A percentile compares a stretch with the other conserved stretches of the same genome.
phyloP scores from a whole-genome alignment of 2,113 vertebrate species.

The Psilopogon haemacephalus region DNA sequence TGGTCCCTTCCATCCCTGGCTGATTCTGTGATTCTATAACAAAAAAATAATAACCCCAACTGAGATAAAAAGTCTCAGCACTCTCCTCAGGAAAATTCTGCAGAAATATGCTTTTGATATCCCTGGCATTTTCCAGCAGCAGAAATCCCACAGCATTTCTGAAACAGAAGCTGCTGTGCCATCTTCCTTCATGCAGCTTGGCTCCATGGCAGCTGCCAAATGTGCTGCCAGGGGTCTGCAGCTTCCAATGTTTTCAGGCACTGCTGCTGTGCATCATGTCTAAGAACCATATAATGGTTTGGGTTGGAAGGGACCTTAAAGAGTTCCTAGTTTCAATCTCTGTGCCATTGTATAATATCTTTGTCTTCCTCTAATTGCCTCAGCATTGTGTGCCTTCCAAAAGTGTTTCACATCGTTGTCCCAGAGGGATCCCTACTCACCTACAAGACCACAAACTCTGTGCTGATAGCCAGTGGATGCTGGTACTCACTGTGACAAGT shows the following conservation, averaged over 20 bases:
- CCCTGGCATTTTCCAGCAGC: background rate
- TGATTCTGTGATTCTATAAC: no score
- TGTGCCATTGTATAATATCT: background rate
- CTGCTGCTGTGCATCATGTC: rapidly evolving
- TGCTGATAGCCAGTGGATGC: no score
- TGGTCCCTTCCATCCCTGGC: no score
- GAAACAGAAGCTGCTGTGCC: background rate
- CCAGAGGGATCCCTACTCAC: no score
- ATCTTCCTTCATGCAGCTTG: background rate
- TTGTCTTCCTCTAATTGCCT: no score
- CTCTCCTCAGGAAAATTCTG: background rate
- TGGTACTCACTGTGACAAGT: no score
- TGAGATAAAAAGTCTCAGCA: background rate
- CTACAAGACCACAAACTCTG: no score
- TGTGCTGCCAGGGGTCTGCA: background rate
- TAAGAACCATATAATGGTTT: no score
- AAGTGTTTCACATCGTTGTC: no score
- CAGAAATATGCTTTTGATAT: background rate
- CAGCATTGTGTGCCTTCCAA: no score
- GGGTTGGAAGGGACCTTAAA: no score
- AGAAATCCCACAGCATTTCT: background rate
- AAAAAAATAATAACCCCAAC: background rate
- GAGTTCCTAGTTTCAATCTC: no score
- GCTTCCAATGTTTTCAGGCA: background rate
- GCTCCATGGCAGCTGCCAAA: background rate